Evolutionary conservation across 2,888 invertebrate species (phyloP).

Genomic region (Hedya salicella): DNA sequence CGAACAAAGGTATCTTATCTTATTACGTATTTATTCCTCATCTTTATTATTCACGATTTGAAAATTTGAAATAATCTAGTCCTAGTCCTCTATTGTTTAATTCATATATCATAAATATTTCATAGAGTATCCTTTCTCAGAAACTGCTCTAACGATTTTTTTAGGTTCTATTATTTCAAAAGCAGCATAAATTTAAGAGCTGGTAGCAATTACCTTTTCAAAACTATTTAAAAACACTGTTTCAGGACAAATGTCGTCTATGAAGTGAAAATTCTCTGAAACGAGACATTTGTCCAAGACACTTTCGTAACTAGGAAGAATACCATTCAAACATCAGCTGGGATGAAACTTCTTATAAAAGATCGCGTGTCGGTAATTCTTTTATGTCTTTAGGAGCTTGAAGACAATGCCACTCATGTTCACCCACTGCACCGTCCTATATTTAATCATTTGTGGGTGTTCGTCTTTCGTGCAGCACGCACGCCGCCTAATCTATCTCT

Average conservation of each 20-base stretch:
- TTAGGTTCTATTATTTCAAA: too few relatives aligned
- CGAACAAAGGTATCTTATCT: background rate
- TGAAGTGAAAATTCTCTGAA: too few relatives aligned
- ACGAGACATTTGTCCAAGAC: too few relatives aligned
- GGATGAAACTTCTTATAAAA: conserved; percentile 28
- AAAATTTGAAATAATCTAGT: too few relatives aligned
- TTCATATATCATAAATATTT: too few relatives aligned
- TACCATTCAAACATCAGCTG: conserved; percentile 18
- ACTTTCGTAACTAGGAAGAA: too few relatives aligned
- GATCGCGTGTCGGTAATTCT: conserved; percentile 37
- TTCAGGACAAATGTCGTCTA: background rate
- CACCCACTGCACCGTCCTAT: conserved; percentile 35
- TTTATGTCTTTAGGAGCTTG: conserved; percentile 36
- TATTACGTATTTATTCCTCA: background rate
- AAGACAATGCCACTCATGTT: conserved; percentile 39
- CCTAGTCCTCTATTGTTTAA: too few relatives aligned
- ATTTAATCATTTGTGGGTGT: conserved; percentile 55
- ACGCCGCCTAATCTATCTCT: conserved; percentile 49
- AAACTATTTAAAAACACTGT: too few relatives aligned
- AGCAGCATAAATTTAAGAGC: too few relatives aligned
- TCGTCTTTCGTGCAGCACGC: conserved; percentile 62
- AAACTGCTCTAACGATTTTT: conserved; percentile 8
- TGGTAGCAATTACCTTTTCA: too few relatives aligned
- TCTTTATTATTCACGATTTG: background rate
- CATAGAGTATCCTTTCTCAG: too few relatives aligned